Evolutionary conservation across 1,140 invertebrate species (phyloP).

Genomic region (Heliothis virescens): DNA sequence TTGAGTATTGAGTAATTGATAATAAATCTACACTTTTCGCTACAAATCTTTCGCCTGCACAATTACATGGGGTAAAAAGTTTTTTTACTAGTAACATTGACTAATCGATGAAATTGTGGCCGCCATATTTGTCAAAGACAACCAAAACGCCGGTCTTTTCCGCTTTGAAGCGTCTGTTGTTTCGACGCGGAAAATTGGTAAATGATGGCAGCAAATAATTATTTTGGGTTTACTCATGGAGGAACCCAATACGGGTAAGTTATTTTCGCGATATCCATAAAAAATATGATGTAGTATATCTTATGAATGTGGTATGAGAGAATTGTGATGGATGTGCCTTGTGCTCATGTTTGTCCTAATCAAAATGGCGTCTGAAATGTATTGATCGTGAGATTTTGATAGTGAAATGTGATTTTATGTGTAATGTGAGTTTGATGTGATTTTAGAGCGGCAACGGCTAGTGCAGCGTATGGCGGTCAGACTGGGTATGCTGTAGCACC

Average conservation of each 20-base stretch:
- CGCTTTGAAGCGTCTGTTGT: conserved; percentile 78
- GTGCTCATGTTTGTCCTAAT: conserved; percentile 75
- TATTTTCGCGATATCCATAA: conserved; percentile 53
- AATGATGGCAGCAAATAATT: conserved; percentile 96
- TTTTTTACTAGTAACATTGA: too few species aligned
- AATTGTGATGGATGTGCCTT: conserved; percentile 61
- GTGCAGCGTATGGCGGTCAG: conserved; percentile 92
- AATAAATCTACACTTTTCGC: too few species aligned
- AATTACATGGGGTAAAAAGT: too few species aligned
- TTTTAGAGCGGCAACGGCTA: conserved; percentile 88
- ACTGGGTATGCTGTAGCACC: conserved; percentile 94
- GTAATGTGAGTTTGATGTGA: conserved; percentile 55
- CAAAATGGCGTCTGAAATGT: conserved; percentile 82
- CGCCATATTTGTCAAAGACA: conserved; percentile 80
- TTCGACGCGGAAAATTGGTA: conserved; percentile 80
- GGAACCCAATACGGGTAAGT: conserved; percentile 96
- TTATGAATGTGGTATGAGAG: conserved; percentile 42
- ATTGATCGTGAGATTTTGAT: conserved; percentile 74
- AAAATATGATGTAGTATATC: conserved; percentile 48
- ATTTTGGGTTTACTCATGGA: conserved; percentile 96
- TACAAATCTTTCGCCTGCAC: too few species aligned
- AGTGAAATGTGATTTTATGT: conserved; percentile 51
- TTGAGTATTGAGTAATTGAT: too few species aligned
- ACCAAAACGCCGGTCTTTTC: conserved; percentile 81
- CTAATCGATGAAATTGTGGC: conserved; percentile 20